phyloP scores from a whole-genome alignment of 2,797 vertebrate species.

The Calcarius lapponicus region DNA sequence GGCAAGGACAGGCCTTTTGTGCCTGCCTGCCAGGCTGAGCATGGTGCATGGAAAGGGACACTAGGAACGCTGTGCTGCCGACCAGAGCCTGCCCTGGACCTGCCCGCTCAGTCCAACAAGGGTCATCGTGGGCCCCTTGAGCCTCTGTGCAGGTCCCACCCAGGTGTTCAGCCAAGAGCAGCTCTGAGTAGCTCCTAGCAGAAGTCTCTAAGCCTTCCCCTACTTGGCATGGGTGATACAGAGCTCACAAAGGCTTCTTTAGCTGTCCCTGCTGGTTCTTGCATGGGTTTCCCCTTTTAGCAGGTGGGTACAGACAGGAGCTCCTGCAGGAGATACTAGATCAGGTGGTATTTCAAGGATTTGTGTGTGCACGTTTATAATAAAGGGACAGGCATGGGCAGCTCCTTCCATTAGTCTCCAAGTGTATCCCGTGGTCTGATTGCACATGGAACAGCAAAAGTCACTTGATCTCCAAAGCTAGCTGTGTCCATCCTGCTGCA shows the following conservation, averaged over 20 bases:
- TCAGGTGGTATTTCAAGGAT: neutral
- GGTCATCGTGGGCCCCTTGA: accelerated
- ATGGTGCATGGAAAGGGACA: neutral
- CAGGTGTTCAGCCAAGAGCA: neutral
- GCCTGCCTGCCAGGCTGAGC: neutral
- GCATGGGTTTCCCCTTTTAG: neutral
- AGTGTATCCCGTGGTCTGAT: accelerated
- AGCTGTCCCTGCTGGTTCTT: neutral
- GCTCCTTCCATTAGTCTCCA: neutral
- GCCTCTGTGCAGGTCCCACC: neutral
- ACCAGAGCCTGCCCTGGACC: neutral
- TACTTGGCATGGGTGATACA: neutral
- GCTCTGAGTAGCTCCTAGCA: neutral
- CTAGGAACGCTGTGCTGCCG: neutral
- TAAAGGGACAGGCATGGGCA: neutral
- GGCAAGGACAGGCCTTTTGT: neutral
- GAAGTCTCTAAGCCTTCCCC: neutral
- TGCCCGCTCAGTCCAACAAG: accelerated
- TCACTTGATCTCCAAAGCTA: neutral
- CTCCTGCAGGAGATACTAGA: neutral
- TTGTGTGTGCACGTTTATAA: neutral
- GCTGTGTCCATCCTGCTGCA: neutral
- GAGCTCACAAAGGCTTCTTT: neutral
- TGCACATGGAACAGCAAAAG: neutral
- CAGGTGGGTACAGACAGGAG: neutral